Percentiles rank a stretch among this genome's conserved stretches.
Conservation (phyloP, 2,888 invertebrate species). For the Eupithecia pulchellata region DNA sequence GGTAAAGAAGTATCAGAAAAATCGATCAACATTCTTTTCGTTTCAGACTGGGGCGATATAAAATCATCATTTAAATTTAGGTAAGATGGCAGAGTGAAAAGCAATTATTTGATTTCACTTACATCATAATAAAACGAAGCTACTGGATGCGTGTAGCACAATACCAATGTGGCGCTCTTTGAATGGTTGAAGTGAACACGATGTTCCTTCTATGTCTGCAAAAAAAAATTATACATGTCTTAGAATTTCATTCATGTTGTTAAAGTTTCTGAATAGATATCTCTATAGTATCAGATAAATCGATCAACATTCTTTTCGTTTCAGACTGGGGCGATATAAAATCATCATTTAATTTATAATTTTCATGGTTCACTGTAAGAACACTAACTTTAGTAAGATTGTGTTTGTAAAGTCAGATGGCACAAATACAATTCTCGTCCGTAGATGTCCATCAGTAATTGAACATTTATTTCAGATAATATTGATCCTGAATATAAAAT, state of each 20-base stretch:
- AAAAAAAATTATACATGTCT: not conserved
- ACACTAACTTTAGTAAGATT: not conserved
- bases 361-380: too few relatives aligned
- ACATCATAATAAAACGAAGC: not conserved
- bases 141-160: not conserved
- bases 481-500: too few relatives aligned
- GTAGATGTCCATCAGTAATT: too few relatives aligned
- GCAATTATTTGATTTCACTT: not conserved
- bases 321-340: slow-evolving; percentile 23
- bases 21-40: slow-evolving; percentile 61
- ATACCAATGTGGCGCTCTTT: not conserved
- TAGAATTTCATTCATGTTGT: not conserved
- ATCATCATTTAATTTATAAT: slow-evolving; percentile 8
- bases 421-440: not conserved
- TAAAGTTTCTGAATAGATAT: not conserved
- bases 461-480: too few relatives aligned
- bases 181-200: not conserved
- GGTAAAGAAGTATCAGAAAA: slow-evolving; percentile 31
- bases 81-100: not conserved
- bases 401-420: not conserved
- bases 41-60: slow-evolving; percentile 73
- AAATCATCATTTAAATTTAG: slow-evolving; percentile 54
- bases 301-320: slow-evolving; percentile 21
- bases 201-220: slow-evolving; percentile 17
- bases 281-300: slow-evolving; percentile 9